Evolutionary conservation across 2,888 invertebrate species (phyloP).

Genomic region (Mythimna vitellina): DNA sequence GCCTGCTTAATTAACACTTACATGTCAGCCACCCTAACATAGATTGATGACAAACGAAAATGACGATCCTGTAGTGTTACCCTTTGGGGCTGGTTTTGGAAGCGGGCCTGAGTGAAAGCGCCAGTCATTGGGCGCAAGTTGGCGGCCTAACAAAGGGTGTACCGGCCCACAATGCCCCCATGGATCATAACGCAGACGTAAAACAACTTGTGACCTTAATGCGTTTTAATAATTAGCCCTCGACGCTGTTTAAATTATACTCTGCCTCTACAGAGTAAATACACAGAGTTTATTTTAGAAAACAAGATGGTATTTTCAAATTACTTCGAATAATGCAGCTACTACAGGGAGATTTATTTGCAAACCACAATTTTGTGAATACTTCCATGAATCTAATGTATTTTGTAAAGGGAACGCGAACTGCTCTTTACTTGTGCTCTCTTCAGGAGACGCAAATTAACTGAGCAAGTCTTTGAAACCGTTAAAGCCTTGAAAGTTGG

Average conservation of each 20-base stretch:
- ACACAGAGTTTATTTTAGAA: conserved; percentile 33
- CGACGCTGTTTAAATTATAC: conserved; percentile 60
- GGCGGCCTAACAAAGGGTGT: conserved; percentile 81
- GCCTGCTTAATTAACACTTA: conserved; percentile 91
- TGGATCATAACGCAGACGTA: conserved; percentile 81
- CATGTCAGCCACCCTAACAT: conserved; percentile 89
- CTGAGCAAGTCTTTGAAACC: conserved; percentile 31
- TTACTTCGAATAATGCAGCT: conserved; percentile 3
- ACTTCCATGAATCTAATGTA: conserved; percentile 17
- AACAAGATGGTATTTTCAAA: conserved; percentile 29
- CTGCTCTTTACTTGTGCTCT: conserved; percentile 35
- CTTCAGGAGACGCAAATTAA: conserved; percentile 30
- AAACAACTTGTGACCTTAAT: conserved; percentile 85
- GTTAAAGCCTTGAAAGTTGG: conserved; percentile 30
- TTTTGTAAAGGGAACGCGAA: conserved; percentile 32
- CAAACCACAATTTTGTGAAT: conserved; percentile 26
- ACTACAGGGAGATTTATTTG: conserved; percentile 14
- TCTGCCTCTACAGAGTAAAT: conserved; percentile 31
- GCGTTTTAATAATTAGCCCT: conserved; percentile 87
- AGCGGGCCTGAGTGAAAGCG: conserved; percentile 80
- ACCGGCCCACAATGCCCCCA: conserved; percentile 76
- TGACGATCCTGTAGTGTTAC: conserved; percentile 86
- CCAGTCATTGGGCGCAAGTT: conserved; percentile 86
- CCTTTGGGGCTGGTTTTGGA: conserved; percentile 81
- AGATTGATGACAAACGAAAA: conserved; percentile 91